These are phyloP conservation scores for Bursaphelenchus mucronatus DNA, from an alignment of 1,140 invertebrate genomes.

Conservation along the genomic window DNA sequence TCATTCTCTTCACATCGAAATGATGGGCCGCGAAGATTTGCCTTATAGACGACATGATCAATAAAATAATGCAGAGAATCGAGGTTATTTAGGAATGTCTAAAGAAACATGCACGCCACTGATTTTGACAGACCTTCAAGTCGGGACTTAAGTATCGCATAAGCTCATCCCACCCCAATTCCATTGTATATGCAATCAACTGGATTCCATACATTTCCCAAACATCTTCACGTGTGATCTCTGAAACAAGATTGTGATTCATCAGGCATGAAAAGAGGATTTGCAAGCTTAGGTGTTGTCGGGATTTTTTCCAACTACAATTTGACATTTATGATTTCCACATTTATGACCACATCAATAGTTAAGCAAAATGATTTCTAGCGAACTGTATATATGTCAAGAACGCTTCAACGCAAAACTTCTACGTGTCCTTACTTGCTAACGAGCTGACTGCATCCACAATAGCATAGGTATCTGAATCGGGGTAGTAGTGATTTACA, in stretches of 20 bases:
- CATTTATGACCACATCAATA: too few relatives aligned
- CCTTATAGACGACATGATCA: conserved; percentile 58
- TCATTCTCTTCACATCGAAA: conserved; percentile 60
- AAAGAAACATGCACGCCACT: background rate
- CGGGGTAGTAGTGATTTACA: conserved; percentile 44
- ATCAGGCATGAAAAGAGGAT: background rate
- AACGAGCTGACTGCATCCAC: conserved; percentile 41
- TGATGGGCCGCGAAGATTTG: conserved; percentile 53
- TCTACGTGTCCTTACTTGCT: background rate
- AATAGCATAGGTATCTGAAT: conserved; percentile 49
- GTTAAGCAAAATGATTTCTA: too few relatives aligned
- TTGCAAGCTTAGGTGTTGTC: too few relatives aligned
- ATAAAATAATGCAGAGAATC: conserved; percentile 59
- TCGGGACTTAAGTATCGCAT: conserved; percentile 55
- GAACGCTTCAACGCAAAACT: background rate
- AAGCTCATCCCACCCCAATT: conserved; percentile 56
- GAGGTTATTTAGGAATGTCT: conserved; percentile 54
- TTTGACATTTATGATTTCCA: background rate
- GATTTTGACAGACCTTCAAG: conserved; percentile 29
- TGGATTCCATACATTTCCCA: conserved; percentile 56
- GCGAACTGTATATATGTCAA: too few relatives aligned
- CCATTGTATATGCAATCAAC: conserved; percentile 54
- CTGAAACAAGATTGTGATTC: conserved; percentile 3
- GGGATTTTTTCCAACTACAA: background rate
- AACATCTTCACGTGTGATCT: conserved; percentile 48